These are phyloP conservation scores for Himalopsyche kuldschensis DNA, from an alignment of 2,888 invertebrate species.

Conservation along the genomic window DNA sequence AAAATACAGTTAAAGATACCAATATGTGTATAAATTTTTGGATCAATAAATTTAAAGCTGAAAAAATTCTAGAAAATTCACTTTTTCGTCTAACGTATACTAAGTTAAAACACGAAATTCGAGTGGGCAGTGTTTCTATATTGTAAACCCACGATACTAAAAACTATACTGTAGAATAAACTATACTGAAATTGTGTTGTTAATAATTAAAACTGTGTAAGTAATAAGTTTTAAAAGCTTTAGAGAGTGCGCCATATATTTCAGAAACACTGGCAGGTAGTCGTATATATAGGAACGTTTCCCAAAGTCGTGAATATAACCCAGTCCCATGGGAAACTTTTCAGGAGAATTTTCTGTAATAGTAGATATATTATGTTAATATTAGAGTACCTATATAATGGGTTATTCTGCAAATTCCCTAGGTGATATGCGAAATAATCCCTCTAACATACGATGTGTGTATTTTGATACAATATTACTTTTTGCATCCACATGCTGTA, in stretches of 20 bases:
- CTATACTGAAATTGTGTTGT: too few relatives aligned
- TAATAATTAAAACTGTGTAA: too few relatives aligned
- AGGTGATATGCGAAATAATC: neutral
- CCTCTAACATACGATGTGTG: neutral
- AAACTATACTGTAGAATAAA: too few relatives aligned
- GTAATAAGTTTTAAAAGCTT: neutral
- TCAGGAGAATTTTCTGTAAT: neutral
- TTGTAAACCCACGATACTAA: too few relatives aligned
- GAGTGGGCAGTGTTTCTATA: too few relatives aligned
- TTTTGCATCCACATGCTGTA: neutral
- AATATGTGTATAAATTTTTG: too few relatives aligned
- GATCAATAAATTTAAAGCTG: too few relatives aligned
- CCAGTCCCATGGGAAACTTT: neutral
- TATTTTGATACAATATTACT: neutral
- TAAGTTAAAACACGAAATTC: too few relatives aligned
- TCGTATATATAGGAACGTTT: neutral
- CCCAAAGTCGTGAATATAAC: neutral
- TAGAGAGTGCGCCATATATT: neutral
- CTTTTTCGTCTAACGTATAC: too few relatives aligned
- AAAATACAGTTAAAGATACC: too few relatives aligned
- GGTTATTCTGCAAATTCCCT: neutral
- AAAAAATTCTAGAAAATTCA: too few relatives aligned
- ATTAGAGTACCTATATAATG: neutral
- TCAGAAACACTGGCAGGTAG: neutral
- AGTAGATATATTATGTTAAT: neutral